Base-by-base conservation (phyloP, 2,888 invertebrate genomes). In the Netelia virgata region DNA sequence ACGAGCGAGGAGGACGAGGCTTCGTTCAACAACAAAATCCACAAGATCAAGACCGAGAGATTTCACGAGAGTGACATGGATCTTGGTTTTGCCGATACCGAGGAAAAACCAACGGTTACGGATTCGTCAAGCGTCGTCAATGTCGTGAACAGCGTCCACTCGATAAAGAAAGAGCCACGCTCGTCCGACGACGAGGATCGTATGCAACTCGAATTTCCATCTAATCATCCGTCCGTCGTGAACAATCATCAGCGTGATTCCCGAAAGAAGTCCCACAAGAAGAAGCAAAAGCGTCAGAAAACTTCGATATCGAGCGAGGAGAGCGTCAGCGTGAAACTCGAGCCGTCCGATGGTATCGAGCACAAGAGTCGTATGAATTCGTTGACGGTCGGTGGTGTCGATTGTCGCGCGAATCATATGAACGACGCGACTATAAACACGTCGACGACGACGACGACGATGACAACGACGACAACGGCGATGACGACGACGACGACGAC, bases 251-350 rank as follows among this genome's bases (percentile, higher is more conserved):
- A 93, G 36, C 88, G 93, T 28, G 93, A 94, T 63, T 89, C 95
- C 66, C 95, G 97, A 10, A 97, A 96, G 91, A 97, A 97, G 91
- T 94, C 94, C 0, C 97, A 97, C 91, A 97, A 97, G 93, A 97
- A 97, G 94, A 97, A 97, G 90, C 97, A 97, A 91, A 97, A 96
- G 93, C 96, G 96, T 41, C 96, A 96, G 87, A 97, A 97, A 91
- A 95, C 95, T 87, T 95, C 96, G 9, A 94, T 95, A 80, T 95
- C 95, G 0, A 92, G 88, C 81, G 93, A 93, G 43, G 92, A 92
- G 9, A 70, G 86, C 36, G 78, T 87, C 1, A 76, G 66, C 23
- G 80, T 90, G 1, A 93, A 93, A 61, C 70, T 90, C 5, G 92
- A 93, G 59, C 80, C 90, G 3, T 73, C 87, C 0, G 91, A 91